Conservation (phyloP, 2,888 invertebrate species). For the Philopedon plagiatum region DNA sequence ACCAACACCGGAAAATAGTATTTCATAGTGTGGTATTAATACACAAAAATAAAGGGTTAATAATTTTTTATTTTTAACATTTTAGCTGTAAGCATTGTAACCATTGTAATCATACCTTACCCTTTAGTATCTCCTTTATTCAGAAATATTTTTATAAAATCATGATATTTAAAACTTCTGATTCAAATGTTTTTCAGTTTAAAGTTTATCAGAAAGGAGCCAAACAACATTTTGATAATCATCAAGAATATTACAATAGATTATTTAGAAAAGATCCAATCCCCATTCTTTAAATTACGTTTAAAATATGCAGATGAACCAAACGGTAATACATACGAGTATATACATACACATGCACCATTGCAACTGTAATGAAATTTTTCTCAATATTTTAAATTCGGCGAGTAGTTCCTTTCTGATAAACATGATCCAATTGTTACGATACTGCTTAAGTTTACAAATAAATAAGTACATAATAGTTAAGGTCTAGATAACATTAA, state of each 20-base stretch:
- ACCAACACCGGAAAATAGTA: neutral
- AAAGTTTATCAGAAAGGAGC: too few species aligned
- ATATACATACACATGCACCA: neutral
- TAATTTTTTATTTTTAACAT: neutral
- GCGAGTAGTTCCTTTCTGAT: too few species aligned
- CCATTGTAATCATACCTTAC: neutral
- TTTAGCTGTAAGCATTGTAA: neutral
- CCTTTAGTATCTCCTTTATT: neutral
- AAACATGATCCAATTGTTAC: too few species aligned
- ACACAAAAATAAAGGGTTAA: neutral
- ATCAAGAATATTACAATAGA: too few species aligned
- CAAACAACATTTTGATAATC: too few species aligned
- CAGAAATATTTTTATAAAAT: neutral
- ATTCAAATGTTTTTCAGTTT: too few species aligned
- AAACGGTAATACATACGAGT: neutral
- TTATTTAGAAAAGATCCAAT: too few species aligned
- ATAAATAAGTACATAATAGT: slow-evolving; percentile 42
- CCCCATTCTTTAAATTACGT: too few species aligned
- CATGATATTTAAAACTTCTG: too few species aligned
- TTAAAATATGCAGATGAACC: too few species aligned
- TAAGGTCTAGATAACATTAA: slow-evolving; percentile 37
- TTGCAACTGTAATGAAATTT: too few species aligned
- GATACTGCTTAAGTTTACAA: neutral
- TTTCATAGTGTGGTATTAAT: neutral
- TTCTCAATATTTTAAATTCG: too few species aligned